Base-by-base conservation (phyloP, 2,113 vertebrate species). In the Carassius gibelio region DNA sequence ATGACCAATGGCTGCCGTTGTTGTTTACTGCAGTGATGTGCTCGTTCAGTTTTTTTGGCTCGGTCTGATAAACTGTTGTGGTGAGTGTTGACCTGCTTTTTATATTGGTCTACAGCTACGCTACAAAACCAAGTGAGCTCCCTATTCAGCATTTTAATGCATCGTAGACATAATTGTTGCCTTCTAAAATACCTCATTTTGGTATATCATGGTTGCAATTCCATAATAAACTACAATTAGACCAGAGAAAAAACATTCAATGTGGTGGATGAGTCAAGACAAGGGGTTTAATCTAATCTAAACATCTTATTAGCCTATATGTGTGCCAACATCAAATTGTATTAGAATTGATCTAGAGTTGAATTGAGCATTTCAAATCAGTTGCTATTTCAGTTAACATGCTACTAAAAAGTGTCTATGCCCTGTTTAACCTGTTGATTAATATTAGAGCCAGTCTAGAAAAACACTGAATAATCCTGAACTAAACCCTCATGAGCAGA, bases 401-500 rank as follows among this genome's bases (percentile, higher is more conserved):
- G 36, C 68, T 38, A 34, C 68, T 69, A 38, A 69, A 3, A 9
- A 36, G 66, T 17, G 23, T 19, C n/a, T 52, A 59, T 26, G 3
- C 48, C 50, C 38, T 5, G 36, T 66, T 66, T 48, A 66, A 66
- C 78, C 59, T 66, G 59, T 81, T 64, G 38, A 48, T 48, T 81
- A 30, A 26, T 79, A 48, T 64, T 45, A 26, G 23, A 0, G 8
- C n/a, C 78, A 48, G 42, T 81, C 61, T 81, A 66, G 38, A 38
- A 81, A 80, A 45, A 38, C 78, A 64, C n/a, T 13, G 14, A 30
- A 66, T 9, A 45, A 80, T 62, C 19, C 38, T 42, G 45, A 80
- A 80, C 36, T 64, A 42, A 66, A 48, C 72, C 36, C 78, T 64
- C 38, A 64, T 81, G 48, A 80, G n/a, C n/a, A 80, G 78, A 64